Conservation (phyloP, 2,888 invertebrate genomes). For the Busseola fusca region DNA sequence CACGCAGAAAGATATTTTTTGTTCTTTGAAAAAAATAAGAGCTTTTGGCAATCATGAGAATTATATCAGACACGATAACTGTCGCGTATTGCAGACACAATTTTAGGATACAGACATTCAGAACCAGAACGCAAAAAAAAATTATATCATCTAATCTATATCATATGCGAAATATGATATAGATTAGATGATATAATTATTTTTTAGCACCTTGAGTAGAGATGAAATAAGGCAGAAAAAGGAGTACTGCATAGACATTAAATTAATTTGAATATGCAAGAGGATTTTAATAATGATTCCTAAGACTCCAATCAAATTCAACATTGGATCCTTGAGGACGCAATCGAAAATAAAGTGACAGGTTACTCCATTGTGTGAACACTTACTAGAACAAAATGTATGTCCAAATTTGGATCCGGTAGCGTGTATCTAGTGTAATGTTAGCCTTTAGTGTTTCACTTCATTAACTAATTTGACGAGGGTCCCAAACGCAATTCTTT, state of each 20-base stretch:
- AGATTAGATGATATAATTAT: no score
- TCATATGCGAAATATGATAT: no score
- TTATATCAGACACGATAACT: neutral
- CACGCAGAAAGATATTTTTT: slow-evolving; percentile 28
- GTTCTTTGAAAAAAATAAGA: slow-evolving; percentile 2
- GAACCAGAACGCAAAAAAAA: neutral
- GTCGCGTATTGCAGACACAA: neutral
- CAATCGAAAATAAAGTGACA: neutral
- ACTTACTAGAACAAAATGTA: slow-evolving; percentile 17
- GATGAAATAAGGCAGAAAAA: neutral
- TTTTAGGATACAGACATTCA: neutral
- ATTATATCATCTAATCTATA: neutral
- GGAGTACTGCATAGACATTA: neutral
- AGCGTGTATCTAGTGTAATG: slow-evolving; percentile 42
- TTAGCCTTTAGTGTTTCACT: slow-evolving; percentile 69
- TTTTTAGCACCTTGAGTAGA: no score
- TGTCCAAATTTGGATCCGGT: slow-evolving; percentile 30
- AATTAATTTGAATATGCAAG: neutral
- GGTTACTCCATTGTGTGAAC: neutral
- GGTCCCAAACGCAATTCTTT: slow-evolving; percentile 61
- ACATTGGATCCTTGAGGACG: neutral
- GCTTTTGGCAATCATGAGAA: slow-evolving; percentile 6
- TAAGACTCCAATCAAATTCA: neutral
- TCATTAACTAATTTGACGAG: slow-evolving; percentile 71
- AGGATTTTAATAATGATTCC: neutral